These are phyloP conservation scores for Syrista parreyssii DNA, from an alignment of 2,888 invertebrate species.

Conservation along the genomic window DNA sequence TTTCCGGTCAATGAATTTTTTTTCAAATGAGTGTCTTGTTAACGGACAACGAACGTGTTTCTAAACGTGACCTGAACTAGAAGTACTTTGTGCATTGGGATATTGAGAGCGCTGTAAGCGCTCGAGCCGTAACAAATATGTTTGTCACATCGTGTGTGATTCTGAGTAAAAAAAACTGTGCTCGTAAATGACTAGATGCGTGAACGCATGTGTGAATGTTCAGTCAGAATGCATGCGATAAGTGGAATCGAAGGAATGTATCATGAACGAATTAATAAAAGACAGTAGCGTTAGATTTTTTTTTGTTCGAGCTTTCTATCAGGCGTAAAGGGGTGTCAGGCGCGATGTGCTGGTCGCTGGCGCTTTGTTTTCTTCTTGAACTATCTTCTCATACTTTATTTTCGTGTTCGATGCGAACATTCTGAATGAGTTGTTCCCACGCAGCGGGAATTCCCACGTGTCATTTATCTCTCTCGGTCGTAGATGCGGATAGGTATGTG, in stretches of 20 bases:
- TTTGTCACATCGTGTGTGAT: neutral
- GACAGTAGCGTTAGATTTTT: constrained; percentile 40
- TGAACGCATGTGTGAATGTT: neutral
- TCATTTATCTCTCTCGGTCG: neutral
- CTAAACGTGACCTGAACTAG: neutral
- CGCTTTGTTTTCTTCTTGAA: constrained; percentile 23
- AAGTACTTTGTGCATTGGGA: neutral
- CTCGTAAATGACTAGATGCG: neutral
- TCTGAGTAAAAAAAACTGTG: neutral
- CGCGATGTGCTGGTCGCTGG: constrained; percentile 46
- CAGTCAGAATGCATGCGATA: neutral
- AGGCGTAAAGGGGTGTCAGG: constrained; percentile 10
- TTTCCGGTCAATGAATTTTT: neutral
- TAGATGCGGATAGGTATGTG: neutral
- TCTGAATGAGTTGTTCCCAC: neutral
- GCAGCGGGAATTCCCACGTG: neutral
- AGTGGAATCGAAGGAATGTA: neutral
- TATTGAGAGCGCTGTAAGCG: neutral
- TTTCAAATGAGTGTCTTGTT: constrained; percentile 11
- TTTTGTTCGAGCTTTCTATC: constrained; percentile 4
- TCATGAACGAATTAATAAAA: constrained; percentile 33
- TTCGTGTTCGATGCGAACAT: constrained; percentile 2
- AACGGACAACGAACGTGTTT: constrained; percentile 15
- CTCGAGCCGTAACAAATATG: neutral
- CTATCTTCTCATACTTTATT: neutral